Evolutionary conservation across 2,888 invertebrate genomes (phyloP).

Genomic region (Acrobasis repandana): DNA sequence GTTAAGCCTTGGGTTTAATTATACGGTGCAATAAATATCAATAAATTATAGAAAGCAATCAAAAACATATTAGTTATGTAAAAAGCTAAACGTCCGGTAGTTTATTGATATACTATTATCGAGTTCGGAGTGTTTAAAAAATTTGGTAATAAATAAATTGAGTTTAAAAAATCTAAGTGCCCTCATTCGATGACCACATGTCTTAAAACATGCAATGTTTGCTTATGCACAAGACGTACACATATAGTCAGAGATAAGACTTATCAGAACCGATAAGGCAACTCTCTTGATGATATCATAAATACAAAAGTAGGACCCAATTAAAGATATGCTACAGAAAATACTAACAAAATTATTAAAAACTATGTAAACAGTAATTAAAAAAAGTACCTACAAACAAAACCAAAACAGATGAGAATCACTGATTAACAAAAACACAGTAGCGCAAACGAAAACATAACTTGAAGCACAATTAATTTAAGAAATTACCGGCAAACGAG

Average conservation of each 20-base stretch:
- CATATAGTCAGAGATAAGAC: conserved; percentile 60
- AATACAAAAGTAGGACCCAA: conserved; percentile 13
- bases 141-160: background rate
- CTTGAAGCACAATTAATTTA: conserved; percentile 48
- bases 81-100: background rate
- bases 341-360: conserved; percentile 36
- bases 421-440: conserved; percentile 72
- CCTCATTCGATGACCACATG: conserved; percentile 24
- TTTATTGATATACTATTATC: background rate
- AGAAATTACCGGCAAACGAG: conserved; percentile 63
- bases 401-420: conserved; percentile 59
- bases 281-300: conserved; percentile 71
- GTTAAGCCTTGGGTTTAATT: background rate
- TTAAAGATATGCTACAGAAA: conserved; percentile 42
- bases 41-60: background rate
- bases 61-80: background rate
- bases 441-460: conserved; percentile 51
- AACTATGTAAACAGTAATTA: conserved; percentile 38
- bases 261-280: conserved; percentile 75
- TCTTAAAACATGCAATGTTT: conserved; percentile 55
- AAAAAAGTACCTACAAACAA: conserved; percentile 63
- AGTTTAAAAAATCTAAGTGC: background rate
- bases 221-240: conserved; percentile 48
- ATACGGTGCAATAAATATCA: background rate
- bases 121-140: background rate